Base-by-base conservation (phyloP, 2,888 invertebrate species). In the Iselma pallidipennis region DNA sequence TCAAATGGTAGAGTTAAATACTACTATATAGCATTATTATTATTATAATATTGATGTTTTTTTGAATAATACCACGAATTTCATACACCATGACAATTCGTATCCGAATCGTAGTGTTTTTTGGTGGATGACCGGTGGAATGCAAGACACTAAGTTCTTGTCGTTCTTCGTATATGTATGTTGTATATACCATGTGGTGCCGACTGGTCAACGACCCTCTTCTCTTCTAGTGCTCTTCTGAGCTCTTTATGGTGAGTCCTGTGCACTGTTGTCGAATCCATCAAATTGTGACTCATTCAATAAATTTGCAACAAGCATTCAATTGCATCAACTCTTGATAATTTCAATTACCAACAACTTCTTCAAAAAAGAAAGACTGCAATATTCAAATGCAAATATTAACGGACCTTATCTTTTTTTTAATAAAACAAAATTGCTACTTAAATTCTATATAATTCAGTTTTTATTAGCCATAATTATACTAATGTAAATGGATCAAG, bases 171-270 rank as follows among this genome's bases (percentile, higher is more conserved):
- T 45, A 45, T 45, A 45, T n/a, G n/a, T n/a, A n/a, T n/a, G n/a
- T n/a, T n/a, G n/a, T 63, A 61, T 53, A 54, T 61, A 70, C 73
- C 73, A 74, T 73, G 74, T 74, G 71, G 72, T 64, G 59, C 60
- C 48, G 65, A 59, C 57, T 65, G 68, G 75, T 75, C 75, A 75
- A 73, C 72, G 75, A 75, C 75, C 62, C 45, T 23, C 45, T n/a
- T 45, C 42, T 10, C 45, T 45, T 23, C 45, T 45, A 25, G 25
- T 12, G 12, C 45, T 45, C 45, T 70, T 64, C 37, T 58, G 55
- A 58, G 55, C 55, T 55, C 45, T 48, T 53, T 45, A 45, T 45
- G 45, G 21, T 10, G 42, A 57, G 21, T 57, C 57, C 42, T 57
- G 19, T 45, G 37, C 33, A 49, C 49, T 50, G 14, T n/a, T 29